phyloP scores from a whole-genome alignment of 2,888 invertebrate genomes.

The Tromatobia lineatoria region DNA sequence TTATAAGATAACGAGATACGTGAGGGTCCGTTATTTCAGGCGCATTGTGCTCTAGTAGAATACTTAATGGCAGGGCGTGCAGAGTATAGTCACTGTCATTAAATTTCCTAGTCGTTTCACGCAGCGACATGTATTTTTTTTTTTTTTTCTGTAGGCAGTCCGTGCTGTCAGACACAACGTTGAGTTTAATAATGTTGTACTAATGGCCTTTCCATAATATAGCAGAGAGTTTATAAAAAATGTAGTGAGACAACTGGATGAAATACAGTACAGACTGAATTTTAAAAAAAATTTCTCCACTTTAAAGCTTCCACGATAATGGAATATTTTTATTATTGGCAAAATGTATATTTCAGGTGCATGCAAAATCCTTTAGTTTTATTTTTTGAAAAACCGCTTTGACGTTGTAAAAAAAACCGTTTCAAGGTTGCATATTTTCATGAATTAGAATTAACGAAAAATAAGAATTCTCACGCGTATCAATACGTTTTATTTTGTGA shows the following conservation, averaged over 20 bases:
- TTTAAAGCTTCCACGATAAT: not conserved
- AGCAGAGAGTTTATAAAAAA: not conserved
- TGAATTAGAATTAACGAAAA: too few relatives aligned
- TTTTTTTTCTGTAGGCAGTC: not conserved
- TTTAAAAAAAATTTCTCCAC: not conserved
- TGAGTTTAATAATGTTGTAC: constrained; percentile 25
- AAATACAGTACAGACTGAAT: not conserved
- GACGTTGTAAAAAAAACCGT: too few relatives aligned
- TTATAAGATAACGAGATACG: constrained; percentile 30
- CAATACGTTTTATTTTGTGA: too few relatives aligned
- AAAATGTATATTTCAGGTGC: too few relatives aligned
- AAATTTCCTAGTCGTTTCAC: constrained; percentile 22
- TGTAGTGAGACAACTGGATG: not conserved
- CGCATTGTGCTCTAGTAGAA: constrained; percentile 28
- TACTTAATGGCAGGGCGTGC: constrained; percentile 16
- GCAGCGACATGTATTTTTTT: constrained; percentile 13
- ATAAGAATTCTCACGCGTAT: too few relatives aligned
- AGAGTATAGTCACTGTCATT: constrained; percentile 1
- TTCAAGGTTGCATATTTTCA: too few relatives aligned
- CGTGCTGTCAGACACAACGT: constrained; percentile 8
- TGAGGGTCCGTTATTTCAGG: constrained; percentile 20
- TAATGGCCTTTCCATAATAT: constrained; percentile 12
- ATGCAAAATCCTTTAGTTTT: too few relatives aligned
- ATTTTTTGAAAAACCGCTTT: too few relatives aligned
- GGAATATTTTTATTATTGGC: too few relatives aligned